phyloP scores from a whole-genome alignment of 2,888 invertebrate genomes.

The Heterodera filipjevi region DNA sequence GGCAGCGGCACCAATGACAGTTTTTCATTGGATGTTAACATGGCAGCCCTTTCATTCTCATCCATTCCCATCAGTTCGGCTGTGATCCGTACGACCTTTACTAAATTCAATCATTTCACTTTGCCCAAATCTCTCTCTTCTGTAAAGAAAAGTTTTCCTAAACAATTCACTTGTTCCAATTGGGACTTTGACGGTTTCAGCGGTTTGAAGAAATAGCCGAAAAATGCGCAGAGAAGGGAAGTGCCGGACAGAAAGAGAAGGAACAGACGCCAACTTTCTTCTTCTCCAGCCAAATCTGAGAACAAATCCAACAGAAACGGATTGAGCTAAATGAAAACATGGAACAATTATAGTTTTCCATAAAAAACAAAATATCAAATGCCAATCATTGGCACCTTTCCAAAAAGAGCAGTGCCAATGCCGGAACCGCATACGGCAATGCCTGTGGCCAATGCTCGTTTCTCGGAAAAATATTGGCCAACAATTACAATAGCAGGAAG shows the following conservation, averaged over 20 bases:
- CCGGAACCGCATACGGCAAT: conserved; percentile 95
- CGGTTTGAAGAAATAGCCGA: conserved; percentile 82
- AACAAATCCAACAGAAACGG: conserved; percentile 50
- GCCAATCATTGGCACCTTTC: conserved; percentile 66
- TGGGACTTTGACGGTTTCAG: conserved; percentile 53
- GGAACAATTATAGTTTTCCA: too few relatives aligned
- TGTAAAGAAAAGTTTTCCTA: background rate
- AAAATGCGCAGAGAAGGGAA: conserved; percentile 82
- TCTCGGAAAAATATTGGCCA: conserved; percentile 92
- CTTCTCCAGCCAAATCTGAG: conserved; percentile 20
- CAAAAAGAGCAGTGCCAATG: conserved; percentile 90
- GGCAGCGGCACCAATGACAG: background rate
- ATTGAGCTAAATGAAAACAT: conserved; percentile 58
- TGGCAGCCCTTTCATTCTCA: conserved; percentile 19
- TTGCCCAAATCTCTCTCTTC: too few relatives aligned
- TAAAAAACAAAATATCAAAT: conserved; percentile 7
- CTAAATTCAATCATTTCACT: conserved; percentile 20
- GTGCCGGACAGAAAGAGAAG: conserved; percentile 83
- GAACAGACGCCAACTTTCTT: conserved; percentile 80
- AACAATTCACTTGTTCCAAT: conserved; percentile 50
- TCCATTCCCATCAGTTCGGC: conserved; percentile 27
- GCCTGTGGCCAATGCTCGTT: conserved; percentile 87
- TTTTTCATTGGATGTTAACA: conserved; percentile 10
- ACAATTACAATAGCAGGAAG: conserved; percentile 96
- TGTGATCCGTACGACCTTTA: conserved; percentile 28